These are phyloP conservation scores for Thumatha senex DNA, from an alignment of 2,888 invertebrate species.

Conservation along the genomic window DNA sequence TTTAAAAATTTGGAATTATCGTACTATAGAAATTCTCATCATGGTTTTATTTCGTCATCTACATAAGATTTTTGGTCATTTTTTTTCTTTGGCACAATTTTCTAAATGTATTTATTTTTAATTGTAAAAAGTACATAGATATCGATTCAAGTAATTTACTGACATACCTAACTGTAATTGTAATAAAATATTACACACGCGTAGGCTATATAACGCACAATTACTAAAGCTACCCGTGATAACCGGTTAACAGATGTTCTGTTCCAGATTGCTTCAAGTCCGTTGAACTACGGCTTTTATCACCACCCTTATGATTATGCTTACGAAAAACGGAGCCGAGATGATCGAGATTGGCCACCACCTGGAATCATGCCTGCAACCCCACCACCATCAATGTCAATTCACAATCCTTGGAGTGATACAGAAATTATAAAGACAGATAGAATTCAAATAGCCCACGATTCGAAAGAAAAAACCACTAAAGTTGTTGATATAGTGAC, in stretches of 20 bases:
- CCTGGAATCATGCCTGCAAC: conserved; percentile 61
- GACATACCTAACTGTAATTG: not conserved
- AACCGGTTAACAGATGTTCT: conserved; percentile 80
- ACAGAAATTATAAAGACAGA: conserved; percentile 54
- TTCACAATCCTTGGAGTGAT: conserved; percentile 48
- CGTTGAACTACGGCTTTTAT: conserved; percentile 90
- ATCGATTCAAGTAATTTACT: not conserved
- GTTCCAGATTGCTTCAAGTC: conserved; percentile 87
- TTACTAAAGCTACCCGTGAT: conserved; percentile 57
- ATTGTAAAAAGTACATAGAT: not conserved
- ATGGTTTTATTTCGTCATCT: too few species aligned
- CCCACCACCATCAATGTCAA: conserved; percentile 48
- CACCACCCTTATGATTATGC: conserved; percentile 80
- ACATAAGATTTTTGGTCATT: too few species aligned
- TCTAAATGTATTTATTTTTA: not conserved
- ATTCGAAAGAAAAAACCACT: conserved; percentile 33
- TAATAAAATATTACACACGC: conserved; percentile 24
- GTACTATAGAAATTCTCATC: too few species aligned
- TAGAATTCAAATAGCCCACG: conserved; percentile 50
- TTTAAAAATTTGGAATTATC: too few species aligned
- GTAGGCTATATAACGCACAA: conserved; percentile 58
- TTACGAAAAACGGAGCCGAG: conserved; percentile 68
- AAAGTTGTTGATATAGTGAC: conserved; percentile 38
- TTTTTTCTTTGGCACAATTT: too few species aligned
- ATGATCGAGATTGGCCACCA: conserved; percentile 62